These are phyloP conservation scores for Thunnus thynnus DNA, from an alignment of 2,113 vertebrate genomes.

Conservation along the genomic window DNA sequence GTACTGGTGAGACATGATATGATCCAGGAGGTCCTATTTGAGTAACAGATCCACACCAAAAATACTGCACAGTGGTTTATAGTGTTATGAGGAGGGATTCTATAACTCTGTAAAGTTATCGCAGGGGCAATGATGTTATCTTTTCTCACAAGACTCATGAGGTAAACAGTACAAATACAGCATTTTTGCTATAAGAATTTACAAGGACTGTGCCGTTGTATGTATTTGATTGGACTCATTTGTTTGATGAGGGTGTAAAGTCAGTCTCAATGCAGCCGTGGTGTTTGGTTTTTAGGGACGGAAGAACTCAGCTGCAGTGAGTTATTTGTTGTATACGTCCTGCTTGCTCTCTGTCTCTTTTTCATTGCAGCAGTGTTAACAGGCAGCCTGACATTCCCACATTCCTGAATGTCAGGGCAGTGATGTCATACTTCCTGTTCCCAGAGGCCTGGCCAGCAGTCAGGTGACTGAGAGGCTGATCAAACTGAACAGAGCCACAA, in stretches of 20 bases:
- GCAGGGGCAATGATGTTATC: too few relatives aligned
- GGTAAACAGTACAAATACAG: too few relatives aligned
- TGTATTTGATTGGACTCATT: not conserved
- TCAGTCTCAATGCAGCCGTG: not conserved
- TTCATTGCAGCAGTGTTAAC: conserved; percentile 60
- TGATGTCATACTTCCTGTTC: conserved; percentile 85
- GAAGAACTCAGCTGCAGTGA: conserved; percentile 31
- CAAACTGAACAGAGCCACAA: conserved; percentile 55
- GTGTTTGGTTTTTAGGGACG: conserved; percentile 6
- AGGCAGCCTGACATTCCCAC: conserved; percentile 77
- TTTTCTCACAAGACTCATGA: too few relatives aligned
- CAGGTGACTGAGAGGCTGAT: conserved; percentile 70
- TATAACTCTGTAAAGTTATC: too few relatives aligned
- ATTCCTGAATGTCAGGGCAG: conserved; percentile 80
- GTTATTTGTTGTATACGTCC: conserved; percentile 40
- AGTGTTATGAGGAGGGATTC: too few relatives aligned
- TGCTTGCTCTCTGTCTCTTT: conserved; percentile 37
- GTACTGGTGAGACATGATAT: not conserved
- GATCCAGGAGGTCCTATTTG: not conserved
- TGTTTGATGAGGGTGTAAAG: not conserved
- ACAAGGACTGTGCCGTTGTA: too few relatives aligned
- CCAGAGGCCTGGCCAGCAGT: conserved; percentile 68
- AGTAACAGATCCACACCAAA: not conserved
- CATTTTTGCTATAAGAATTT: too few relatives aligned
- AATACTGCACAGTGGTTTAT: too few relatives aligned